phyloP scores from a whole-genome alignment of 2,888 invertebrate genomes.

The Papilio gigon region DNA sequence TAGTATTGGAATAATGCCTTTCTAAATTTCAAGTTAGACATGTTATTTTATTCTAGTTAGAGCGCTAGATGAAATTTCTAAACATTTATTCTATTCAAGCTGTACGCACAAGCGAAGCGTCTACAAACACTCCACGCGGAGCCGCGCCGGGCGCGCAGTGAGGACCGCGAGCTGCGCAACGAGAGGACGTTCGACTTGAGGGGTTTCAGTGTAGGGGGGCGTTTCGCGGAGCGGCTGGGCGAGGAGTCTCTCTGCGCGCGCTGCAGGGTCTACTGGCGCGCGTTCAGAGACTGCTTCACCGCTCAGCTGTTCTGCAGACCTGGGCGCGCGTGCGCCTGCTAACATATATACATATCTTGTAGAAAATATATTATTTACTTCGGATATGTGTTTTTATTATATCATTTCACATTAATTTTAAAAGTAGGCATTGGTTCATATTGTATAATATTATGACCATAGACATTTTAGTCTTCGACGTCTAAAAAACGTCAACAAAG shows the following conservation, averaged over 20 bases:
- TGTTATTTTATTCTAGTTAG: no score
- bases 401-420: no score
- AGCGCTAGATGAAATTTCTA: not conserved
- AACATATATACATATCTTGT: slow-evolving; percentile 36
- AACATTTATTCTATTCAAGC: slow-evolving; percentile 47
- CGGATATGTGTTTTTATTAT: slow-evolving; percentile 16
- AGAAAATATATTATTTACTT: slow-evolving; percentile 39
- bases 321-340: slow-evolving; percentile 43
- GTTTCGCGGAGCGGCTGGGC: slow-evolving; percentile 40
- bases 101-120: slow-evolving; percentile 66
- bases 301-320: slow-evolving; percentile 49
- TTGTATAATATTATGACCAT: no score
- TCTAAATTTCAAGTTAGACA: not conserved
- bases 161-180: slow-evolving; percentile 37
- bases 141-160: slow-evolving; percentile 44
- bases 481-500: no score
- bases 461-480: no score
- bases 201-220: slow-evolving; percentile 32
- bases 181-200: slow-evolving; percentile 27
- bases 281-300: slow-evolving; percentile 56
- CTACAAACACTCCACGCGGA: slow-evolving; percentile 52
- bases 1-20: slow-evolving; percentile 42
- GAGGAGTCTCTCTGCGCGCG: slow-evolving; percentile 57
- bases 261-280: slow-evolving; percentile 66
- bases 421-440: no score